A percentile compares a stretch with the other conserved stretches of the same genome.
These are phyloP conservation scores for Heteromurus nitidus DNA, from an alignment of 2,888 invertebrate species.

Conservation along the genomic window DNA sequence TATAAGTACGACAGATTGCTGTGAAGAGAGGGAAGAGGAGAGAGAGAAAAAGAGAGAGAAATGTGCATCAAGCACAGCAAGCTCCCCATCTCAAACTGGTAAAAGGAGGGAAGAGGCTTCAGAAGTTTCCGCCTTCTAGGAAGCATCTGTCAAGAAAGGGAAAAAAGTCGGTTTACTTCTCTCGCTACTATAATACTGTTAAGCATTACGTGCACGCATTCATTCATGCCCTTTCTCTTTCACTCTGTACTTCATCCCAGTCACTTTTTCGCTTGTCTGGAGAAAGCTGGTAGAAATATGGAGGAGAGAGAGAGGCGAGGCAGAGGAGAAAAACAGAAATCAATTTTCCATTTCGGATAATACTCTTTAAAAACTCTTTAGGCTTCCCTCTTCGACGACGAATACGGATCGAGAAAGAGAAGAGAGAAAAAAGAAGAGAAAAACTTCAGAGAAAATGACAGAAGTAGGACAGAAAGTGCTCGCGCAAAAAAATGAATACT, in stretches of 20 bases:
- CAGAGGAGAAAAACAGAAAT: constrained; percentile 46
- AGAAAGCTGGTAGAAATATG: constrained; percentile 27
- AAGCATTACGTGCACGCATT: neutral
- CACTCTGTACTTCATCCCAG: constrained; percentile 3
- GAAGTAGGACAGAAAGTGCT: constrained; percentile 47
- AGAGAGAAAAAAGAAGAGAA: no score
- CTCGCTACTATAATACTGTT: neutral
- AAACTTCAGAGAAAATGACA: constrained; percentile 53
- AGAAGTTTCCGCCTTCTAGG: constrained; percentile 59
- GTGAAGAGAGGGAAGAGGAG: neutral
- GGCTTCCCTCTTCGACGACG: constrained; percentile 22
- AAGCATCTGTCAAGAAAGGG: constrained; percentile 61
- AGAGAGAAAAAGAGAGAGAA: constrained; percentile 6
- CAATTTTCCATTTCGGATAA: constrained; percentile 58
- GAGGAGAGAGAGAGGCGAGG: neutral
- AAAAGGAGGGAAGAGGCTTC: constrained; percentile 55
- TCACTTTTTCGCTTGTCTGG: constrained; percentile 39
- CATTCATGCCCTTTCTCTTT: neutral
- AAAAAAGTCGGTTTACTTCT: constrained; percentile 46
- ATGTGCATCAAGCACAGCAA: constrained; percentile 29
- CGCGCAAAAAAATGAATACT: neutral
- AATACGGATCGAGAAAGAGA: no score
- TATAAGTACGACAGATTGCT: neutral
- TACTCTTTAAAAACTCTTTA: constrained; percentile 50
- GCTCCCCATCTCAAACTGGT: constrained; percentile 41